Evolutionary conservation across 2,888 invertebrate species (phyloP).

Genomic region (Archips xylosteana): DNA sequence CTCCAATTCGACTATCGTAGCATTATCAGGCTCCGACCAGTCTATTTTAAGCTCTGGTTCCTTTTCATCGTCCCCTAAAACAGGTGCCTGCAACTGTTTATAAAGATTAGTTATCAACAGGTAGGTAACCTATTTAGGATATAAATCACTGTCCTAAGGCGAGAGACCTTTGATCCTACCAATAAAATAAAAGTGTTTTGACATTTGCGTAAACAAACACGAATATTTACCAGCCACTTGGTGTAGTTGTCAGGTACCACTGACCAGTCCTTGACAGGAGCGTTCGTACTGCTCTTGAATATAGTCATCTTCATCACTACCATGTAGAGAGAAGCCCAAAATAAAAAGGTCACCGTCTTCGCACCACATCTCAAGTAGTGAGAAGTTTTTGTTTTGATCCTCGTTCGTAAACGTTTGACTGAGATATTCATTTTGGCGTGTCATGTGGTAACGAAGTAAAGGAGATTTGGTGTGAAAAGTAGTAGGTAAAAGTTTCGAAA

Average conservation of each 20-base stretch:
- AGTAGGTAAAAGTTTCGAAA: constrained; percentile 7
- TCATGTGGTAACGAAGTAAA: constrained; percentile 63
- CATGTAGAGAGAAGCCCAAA: constrained; percentile 79
- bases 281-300: constrained; percentile 72
- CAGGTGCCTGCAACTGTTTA: constrained; percentile 72
- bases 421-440: constrained; percentile 68
- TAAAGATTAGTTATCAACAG: constrained; percentile 20
- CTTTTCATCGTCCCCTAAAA: constrained; percentile 67
- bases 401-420: constrained; percentile 67
- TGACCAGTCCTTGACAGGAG: constrained; percentile 71
- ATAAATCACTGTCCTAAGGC: not conserved
- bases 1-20: constrained; percentile 77
- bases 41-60: constrained; percentile 55
- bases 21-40: constrained; percentile 73
- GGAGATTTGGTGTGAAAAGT: constrained; percentile 45
- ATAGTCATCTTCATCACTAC: constrained; percentile 80
- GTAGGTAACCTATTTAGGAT: not conserved
- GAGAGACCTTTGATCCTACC: not conserved
- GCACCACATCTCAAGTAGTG: constrained; percentile 77
- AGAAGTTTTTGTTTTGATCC: constrained; percentile 67
- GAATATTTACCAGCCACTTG: constrained; percentile 74
- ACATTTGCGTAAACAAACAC: not conserved
- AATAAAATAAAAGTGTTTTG: not conserved
- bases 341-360: constrained; percentile 77
- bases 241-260: constrained; percentile 79